Evolutionary conservation across 1,140 invertebrate species (phyloP).

Genomic region (Drosophila arizonae): DNA sequence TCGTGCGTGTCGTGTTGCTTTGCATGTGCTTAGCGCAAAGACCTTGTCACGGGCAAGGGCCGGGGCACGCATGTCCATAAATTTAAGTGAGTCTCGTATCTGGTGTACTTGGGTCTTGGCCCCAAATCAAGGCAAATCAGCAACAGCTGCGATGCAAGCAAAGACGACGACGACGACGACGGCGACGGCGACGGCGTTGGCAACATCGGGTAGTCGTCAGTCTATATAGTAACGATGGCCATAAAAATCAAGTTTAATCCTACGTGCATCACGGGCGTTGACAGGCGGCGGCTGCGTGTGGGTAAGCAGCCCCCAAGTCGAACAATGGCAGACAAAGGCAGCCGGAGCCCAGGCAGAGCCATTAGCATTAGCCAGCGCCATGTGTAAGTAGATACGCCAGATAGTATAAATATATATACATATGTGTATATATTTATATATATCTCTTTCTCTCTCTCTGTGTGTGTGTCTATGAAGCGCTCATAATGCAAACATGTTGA

Average conservation of each 20-base stretch:
- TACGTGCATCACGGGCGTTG: slow-evolving; percentile 75
- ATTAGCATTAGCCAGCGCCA: slow-evolving; percentile 45
- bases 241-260: slow-evolving; percentile 82
- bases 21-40: slow-evolving; percentile 2
- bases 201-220: slow-evolving; percentile 37
- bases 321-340: slow-evolving; percentile 61
- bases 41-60: slow-evolving; percentile 22
- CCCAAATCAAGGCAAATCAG: slow-evolving; percentile 69
- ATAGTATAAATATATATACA: slow-evolving; percentile 1
- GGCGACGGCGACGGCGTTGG: neutral
- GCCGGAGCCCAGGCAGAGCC: slow-evolving; percentile 16
- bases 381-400: slow-evolving; percentile 33
- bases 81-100: slow-evolving; percentile 35
- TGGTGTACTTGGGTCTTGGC: slow-evolving; percentile 61
- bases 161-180: neutral
- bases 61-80: slow-evolving; percentile 21
- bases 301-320: slow-evolving; percentile 41
- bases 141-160: slow-evolving; percentile 20
- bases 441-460: neutral
- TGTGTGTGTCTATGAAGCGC: slow-evolving; percentile 5
- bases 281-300: slow-evolving; percentile 58
- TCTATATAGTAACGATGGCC: slow-evolving; percentile 78
- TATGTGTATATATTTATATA: neutral
- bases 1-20: neutral
- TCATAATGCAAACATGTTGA: slow-evolving; percentile 20